Base-by-base conservation (phyloP, 2,888 invertebrate genomes). In the Caenorhabditis macrosperma region DNA sequence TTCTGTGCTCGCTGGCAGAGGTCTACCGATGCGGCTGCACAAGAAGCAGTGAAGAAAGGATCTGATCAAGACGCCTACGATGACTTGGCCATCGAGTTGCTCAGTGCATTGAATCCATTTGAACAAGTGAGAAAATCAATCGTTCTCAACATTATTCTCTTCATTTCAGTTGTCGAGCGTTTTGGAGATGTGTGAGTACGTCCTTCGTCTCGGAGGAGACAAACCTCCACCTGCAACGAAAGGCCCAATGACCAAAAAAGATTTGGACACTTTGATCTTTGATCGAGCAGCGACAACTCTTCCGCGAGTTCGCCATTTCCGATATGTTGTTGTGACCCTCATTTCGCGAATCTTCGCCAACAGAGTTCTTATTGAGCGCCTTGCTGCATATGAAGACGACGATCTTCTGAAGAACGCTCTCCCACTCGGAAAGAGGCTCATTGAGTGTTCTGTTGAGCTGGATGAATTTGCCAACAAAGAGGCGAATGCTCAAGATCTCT, bases 221-320 rank as follows among this genome's bases (percentile, higher is more conserved):
- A 57, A 69, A 28, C 24, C 63, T 12, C 57, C 41, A 2, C 6
- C 28, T 1, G 12, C 44, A 4, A 10, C 55, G 12, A 71, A 66
- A 26, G 22, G 1, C 1, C 5, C 64, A 0, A n/a, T n/a, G n/a
- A 35, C 44, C 38, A 72, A 74, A 20, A 78, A 78, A 15, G 67
- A 68, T 20, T 12, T 71, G 20, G 76, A 81, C 20, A 67, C 64
- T n/a, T 20, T 72, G 38, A 76, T 81, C 38, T 81, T 81, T 44
- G 76, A 81, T 52, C 46, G 80, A 5, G 91, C 95, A 0, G 91
- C 94, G n/a, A 94, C 94, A 85, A 93, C 93, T 0, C 93, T 94
- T 0, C 94, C 94, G 88, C 94, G 95, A 85, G 92, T 95, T 64
- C 93, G 95, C 1, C 95, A 96, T 91, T 96, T 94, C 91, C 95